Evolutionary conservation across 2,888 invertebrate species (phyloP).

Genomic region (Nematopogon swammerdamellus): DNA sequence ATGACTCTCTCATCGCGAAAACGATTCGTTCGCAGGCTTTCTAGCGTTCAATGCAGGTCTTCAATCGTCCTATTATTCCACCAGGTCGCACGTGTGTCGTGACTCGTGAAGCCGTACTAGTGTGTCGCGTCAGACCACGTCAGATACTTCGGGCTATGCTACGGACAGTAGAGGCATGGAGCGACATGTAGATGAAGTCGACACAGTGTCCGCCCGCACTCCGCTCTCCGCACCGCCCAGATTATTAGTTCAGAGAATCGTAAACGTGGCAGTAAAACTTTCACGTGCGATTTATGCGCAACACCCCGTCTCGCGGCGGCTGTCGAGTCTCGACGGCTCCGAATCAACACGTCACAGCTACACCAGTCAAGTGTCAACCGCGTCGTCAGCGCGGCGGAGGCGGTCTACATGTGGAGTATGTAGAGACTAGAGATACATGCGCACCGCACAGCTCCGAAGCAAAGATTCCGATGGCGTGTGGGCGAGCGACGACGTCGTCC

Average conservation of each 20-base stretch:
- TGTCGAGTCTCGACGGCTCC: neutral
- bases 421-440: too few species aligned
- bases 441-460: conserved; percentile 26
- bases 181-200: too few species aligned
- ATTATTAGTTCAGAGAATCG: conserved; percentile 47
- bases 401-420: too few species aligned
- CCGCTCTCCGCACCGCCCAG: conserved; percentile 24
- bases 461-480: conserved; percentile 41
- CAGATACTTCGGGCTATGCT: too few species aligned
- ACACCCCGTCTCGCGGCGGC: neutral
- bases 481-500: conserved; percentile 39
- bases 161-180: too few species aligned
- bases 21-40: neutral
- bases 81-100: neutral
- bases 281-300: conserved; percentile 48
- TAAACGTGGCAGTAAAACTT: conserved; percentile 53
- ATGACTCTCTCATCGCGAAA: conserved; percentile 22
- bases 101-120: neutral
- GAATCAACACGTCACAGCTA: neutral
- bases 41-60: neutral
- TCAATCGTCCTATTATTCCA: neutral
- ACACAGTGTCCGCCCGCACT: too few species aligned
- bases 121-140: too few species aligned
- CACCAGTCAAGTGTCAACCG: neutral
- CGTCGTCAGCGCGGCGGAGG: neutral